Conservation (phyloP, 2,888 invertebrate genomes). For the Agrochola litura region DNA sequence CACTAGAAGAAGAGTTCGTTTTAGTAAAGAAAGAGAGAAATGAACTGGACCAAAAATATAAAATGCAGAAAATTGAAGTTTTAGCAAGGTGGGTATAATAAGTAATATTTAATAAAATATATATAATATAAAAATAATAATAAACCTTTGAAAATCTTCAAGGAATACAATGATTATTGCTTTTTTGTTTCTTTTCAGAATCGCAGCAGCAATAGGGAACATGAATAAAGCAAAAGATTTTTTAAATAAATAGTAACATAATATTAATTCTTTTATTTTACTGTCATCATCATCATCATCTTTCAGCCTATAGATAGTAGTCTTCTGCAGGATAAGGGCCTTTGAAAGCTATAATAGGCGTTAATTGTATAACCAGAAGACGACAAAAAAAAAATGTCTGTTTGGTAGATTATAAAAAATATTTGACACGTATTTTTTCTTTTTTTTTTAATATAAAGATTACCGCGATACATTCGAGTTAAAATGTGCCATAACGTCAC, state of each 20-base stretch:
- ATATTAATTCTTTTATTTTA: conserved; percentile 20
- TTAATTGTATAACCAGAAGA: no score
- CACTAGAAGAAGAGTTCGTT: conserved; percentile 61
- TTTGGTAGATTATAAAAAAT: no score
- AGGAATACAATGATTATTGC: background rate
- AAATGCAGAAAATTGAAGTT: conserved; percentile 59
- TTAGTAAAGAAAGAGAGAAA: conserved; percentile 57
- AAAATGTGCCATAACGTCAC: no score
- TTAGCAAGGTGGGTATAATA: conserved; percentile 47
- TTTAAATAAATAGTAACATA: conserved; percentile 55
- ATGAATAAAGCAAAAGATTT: conserved; percentile 23
- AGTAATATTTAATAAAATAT: no score
- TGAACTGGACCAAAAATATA: conserved; percentile 66
- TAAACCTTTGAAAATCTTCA: background rate
- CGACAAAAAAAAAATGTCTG: no score
- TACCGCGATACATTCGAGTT: no score
- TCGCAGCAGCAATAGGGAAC: conserved; percentile 52
- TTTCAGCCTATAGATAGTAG: background rate
- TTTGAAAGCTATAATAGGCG: no score
- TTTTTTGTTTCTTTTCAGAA: conserved; percentile 45
- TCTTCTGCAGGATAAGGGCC: background rate
- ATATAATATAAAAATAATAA: no score
- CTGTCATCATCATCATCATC: background rate
- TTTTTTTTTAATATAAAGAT: no score
- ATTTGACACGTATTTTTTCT: no score